These are phyloP conservation scores for Tylochromis polylepis DNA, from an alignment of 2,113 vertebrate species.

Conservation along the genomic window DNA sequence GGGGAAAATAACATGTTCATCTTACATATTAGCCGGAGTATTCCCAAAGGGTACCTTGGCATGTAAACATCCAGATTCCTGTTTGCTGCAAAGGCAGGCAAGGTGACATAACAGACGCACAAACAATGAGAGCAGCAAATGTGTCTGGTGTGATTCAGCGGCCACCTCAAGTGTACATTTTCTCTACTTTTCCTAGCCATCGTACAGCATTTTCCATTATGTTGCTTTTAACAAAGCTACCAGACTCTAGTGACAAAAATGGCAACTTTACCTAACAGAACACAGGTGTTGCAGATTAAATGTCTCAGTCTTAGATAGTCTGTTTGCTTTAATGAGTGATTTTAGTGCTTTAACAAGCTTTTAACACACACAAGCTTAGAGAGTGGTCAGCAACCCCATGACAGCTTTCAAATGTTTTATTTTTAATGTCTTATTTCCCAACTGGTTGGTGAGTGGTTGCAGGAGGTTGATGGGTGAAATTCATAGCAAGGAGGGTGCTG, in stretches of 20 bases:
- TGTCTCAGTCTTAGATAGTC: background rate
- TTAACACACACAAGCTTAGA: background rate
- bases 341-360: background rate
- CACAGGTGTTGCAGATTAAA: background rate
- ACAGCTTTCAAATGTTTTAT: background rate
- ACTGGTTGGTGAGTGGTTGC: too few species aligned
- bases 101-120: background rate
- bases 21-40: background rate
- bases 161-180: background rate
- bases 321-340: background rate
- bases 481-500: too few species aligned
- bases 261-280: background rate
- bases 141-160: background rate
- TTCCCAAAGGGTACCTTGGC: background rate
- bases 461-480: too few species aligned
- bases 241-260: background rate
- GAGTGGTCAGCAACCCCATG: background rate
- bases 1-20: background rate
- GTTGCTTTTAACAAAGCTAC: accelerated
- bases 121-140: background rate
- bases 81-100: background rate
- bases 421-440: background rate
- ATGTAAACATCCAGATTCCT: background rate
- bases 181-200: background rate
- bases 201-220: background rate